Conservation (phyloP, 1,140 invertebrate species). For the Dinothrombium tinctorium region DNA sequence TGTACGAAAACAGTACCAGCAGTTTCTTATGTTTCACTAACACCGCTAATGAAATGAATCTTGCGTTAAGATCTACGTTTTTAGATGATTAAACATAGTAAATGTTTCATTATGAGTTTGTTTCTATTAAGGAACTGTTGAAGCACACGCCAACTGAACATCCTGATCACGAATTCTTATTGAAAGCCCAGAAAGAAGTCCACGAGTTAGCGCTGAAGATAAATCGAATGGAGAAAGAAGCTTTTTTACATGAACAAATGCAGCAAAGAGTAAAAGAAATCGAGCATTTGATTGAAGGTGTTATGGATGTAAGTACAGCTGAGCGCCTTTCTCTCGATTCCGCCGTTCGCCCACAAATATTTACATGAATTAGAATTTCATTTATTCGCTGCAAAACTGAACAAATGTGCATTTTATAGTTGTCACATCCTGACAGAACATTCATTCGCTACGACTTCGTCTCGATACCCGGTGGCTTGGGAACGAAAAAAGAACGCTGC, state of each 20-base stretch:
- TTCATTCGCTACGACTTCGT: conserved; percentile 66
- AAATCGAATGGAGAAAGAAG: conserved; percentile 48
- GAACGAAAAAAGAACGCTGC: conserved; percentile 54
- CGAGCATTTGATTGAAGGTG: conserved; percentile 17
- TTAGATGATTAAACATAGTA: too few species aligned
- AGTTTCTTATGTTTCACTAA: too few species aligned
- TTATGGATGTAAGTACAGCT: conserved; percentile 15
- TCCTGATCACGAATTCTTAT: conserved; percentile 56
- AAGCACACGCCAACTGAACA: conserved; percentile 72
- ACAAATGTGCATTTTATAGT: too few species aligned
- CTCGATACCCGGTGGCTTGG: conserved; percentile 29
- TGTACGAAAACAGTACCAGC: too few species aligned
- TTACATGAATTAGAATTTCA: conserved; percentile 3
- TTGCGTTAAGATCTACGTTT: too few species aligned
- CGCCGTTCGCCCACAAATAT: background rate
- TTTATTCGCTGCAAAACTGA: too few species aligned
- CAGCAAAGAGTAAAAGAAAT: conserved; percentile 15
- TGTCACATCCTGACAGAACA: conserved; percentile 27
- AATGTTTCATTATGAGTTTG: conserved; percentile 5
- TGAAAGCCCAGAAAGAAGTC: conserved; percentile 62
- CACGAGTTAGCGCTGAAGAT: conserved; percentile 77
- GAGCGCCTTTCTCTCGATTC: background rate
- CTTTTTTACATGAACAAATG: conserved; percentile 48
- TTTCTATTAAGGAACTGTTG: conserved; percentile 42
- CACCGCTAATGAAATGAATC: too few species aligned